These are phyloP conservation scores for Eretmocerus hayati DNA, from an alignment of 2,888 invertebrate genomes.

Conservation along the genomic window DNA sequence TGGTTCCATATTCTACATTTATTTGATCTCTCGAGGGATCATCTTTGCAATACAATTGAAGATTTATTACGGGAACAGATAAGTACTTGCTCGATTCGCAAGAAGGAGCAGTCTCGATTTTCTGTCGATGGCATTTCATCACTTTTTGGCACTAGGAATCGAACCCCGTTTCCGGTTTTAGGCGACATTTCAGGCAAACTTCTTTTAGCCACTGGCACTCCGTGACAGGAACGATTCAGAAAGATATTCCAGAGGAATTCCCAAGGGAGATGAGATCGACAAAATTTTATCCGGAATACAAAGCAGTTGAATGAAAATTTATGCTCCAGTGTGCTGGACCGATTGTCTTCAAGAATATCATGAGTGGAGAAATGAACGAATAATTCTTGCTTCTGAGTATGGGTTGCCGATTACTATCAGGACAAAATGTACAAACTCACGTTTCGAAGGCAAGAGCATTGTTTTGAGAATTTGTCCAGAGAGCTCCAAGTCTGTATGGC, in stretches of 20 bases:
- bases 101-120: too few relatives aligned
- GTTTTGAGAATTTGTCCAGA: not conserved
- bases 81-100: too few relatives aligned
- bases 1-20: too few relatives aligned
- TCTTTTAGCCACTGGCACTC: too few relatives aligned
- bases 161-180: too few relatives aligned
- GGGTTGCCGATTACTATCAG: not conserved
- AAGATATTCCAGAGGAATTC: not conserved
- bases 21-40: too few relatives aligned
- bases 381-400: not conserved
- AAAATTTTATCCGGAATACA: not conserved
- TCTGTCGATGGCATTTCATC: too few relatives aligned
- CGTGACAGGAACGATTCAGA: not conserved
- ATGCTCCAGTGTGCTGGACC: not conserved
- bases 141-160: too few relatives aligned
- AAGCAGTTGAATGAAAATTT: not conserved
- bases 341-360: not conserved
- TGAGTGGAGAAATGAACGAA: not conserved
- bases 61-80: too few relatives aligned
- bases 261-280: not conserved
- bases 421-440: not conserved
- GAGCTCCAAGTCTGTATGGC: not conserved
- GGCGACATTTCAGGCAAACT: too few relatives aligned
- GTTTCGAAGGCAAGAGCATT: not conserved
- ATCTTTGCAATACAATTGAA: too few relatives aligned